These are phyloP conservation scores for Brachypterus glaber DNA, from an alignment of 2,888 invertebrate species.

Conservation along the genomic window DNA sequence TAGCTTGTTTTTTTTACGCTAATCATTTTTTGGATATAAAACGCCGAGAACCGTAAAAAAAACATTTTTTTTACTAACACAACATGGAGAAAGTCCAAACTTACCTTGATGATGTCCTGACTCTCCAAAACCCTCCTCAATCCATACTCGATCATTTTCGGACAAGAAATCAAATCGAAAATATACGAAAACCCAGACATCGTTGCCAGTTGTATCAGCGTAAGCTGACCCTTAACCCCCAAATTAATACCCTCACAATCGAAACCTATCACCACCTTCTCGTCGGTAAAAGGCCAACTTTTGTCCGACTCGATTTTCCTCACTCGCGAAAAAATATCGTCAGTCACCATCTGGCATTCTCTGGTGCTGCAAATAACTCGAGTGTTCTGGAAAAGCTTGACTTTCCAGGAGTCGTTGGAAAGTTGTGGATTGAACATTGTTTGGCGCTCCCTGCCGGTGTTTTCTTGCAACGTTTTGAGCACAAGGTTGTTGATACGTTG, in stretches of 20 bases:
- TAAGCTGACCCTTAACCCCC: constrained; percentile 79
- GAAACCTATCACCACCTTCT: constrained; percentile 62
- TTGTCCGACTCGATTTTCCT: constrained; percentile 15
- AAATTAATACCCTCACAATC: constrained; percentile 92
- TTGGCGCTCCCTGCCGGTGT: constrained; percentile 55
- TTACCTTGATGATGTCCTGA: constrained; percentile 69
- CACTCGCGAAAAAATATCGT: constrained; percentile 51
- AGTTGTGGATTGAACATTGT: constrained; percentile 29
- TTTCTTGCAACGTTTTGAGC: constrained; percentile 82
- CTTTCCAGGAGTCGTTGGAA: constrained; percentile 63
- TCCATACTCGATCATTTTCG: constrained; percentile 71
- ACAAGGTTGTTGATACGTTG: constrained; percentile 82
- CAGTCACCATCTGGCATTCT: constrained; percentile 68
- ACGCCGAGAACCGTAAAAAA: no score
- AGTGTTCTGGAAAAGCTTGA: constrained; percentile 71
- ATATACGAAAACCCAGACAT: constrained; percentile 74
- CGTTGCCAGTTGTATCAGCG: constrained; percentile 77
- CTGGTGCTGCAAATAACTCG: constrained; percentile 70
- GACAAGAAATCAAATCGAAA: constrained; percentile 80
- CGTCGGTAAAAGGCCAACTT: constrained; percentile 36
- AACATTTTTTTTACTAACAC: no score
- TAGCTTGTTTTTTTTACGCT: no score
- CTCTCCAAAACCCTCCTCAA: constrained; percentile 72
- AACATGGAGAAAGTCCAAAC: no score
- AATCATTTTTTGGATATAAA: no score